phyloP scores from a whole-genome alignment of 2,113 vertebrate species.

The human (Homo sapiens) region GRCh38 chr5:5056001-5056500 shows the following conservation, averaged over 20 bases:
- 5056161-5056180: neutral
- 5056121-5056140: neutral
- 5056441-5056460: no score
- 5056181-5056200: neutral
- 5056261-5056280: rapidly evolving
- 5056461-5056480: no score
- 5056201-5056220: neutral
- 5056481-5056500: no score
- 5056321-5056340: neutral
- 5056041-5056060: neutral
- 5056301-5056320: rapidly evolving
- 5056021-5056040: neutral
- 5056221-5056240: no score
- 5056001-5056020: neutral
- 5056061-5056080: neutral
- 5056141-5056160: neutral
- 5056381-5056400: neutral
- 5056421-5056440: neutral
- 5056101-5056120: neutral
- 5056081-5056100: neutral
- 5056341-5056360: neutral
- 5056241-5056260: no score
- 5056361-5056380: rapidly evolving
- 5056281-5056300: neutral
- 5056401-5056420: neutral